phyloP scores from a whole-genome alignment of 1,140 invertebrate species.

The Saccostrea glomerata region DNA sequence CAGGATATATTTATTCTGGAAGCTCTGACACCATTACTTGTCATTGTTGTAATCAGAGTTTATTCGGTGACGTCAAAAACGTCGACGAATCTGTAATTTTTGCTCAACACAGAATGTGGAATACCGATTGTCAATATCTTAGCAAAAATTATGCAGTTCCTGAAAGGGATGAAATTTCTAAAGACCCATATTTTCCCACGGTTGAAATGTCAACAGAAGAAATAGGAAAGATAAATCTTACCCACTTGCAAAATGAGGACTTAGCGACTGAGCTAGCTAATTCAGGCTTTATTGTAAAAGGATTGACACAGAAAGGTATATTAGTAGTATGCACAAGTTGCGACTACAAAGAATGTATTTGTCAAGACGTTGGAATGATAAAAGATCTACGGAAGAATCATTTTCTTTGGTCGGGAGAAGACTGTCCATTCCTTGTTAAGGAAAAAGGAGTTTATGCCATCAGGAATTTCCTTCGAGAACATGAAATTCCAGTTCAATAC shows the following conservation, averaged over 20 bases:
- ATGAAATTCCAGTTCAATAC: not conserved
- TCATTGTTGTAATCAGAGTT: not conserved
- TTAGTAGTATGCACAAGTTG: not conserved
- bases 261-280: not conserved
- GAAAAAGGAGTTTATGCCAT: not conserved
- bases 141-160: not conserved
- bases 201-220: not conserved
- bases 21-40: not conserved
- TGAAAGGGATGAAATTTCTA: no score
- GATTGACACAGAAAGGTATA: not conserved
- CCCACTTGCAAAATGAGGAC: not conserved
- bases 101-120: not conserved
- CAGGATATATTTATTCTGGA: not conserved
- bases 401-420: not conserved
- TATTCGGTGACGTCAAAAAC: no score
- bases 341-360: not conserved
- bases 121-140: not conserved
- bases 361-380: not conserved
- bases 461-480: not conserved
- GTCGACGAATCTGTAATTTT: not conserved
- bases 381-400: not conserved
- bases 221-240: not conserved
- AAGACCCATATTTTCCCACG: not conserved
- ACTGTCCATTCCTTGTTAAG: not conserved
- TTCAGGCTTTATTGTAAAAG: not conserved